Evolutionary conservation across 2,888 invertebrate species (phyloP), one percentile per base, ranked within the genome.

Genomic region (Campaea margaritaria): DNA sequence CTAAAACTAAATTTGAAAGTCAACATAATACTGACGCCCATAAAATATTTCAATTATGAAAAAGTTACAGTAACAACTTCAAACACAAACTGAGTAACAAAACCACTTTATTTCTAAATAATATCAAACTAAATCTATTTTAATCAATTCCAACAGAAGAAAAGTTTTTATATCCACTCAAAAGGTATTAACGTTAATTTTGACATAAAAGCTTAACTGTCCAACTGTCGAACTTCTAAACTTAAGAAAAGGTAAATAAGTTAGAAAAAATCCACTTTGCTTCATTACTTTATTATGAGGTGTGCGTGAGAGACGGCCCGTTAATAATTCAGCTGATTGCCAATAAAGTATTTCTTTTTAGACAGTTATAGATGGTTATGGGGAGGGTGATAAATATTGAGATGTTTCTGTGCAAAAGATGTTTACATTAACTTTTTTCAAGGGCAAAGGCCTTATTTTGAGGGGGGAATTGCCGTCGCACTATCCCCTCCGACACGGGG

Each of bases 291-390:
- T 59, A 53, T 53, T 54, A 54, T 38, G 48, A 48, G 49, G 28
- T 15, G 42, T 59, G 34, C 53, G 59, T 50, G 58, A 59, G 52
- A 52, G 67, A 56, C 63, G 60, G 56, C 10, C 41, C 44, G 16
- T 68, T 56, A 65, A 64, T 58, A 60, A 65, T 68, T 68, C 64
- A 64, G 46, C 11, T 36, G 62, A 60, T 62, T 50, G 46, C 38
- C 58, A 49, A 57, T 57, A 62, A 57, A 50, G 47, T 60, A 55
- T 56, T 56, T 51, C 51, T 50, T 61, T 55, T 61, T 36, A 55
- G 60, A 56, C 47, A 43, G 51, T 51, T 61, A 50, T 54, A 55
- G 60, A 56, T 43, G 38, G 47, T 51, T 61, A 50, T 54, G 42
- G 54, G 42, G 48, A 7, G 34, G 42, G 45, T 45, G 45, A 58